Evolutionary conservation across 2,113 vertebrate genomes (phyloP).

Genomic region (Istiophorus platypterus): DNA sequence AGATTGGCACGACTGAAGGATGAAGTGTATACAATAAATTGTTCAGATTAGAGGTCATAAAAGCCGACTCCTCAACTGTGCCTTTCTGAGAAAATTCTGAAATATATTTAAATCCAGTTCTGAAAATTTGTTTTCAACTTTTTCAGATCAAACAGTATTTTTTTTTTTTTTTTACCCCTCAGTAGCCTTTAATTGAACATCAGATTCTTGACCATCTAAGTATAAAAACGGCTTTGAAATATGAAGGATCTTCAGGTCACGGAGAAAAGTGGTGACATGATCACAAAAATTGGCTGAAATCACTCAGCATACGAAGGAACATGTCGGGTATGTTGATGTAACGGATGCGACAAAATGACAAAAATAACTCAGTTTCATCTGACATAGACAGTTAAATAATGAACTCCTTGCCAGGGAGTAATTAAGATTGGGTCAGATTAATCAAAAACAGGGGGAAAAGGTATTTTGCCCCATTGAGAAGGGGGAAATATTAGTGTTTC

Average conservation of each 20-base stretch:
- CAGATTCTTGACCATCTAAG: conserved; percentile 45
- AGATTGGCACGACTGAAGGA: background rate
- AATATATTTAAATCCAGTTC: background rate
- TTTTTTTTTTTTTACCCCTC: background rate
- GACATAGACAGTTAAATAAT: conserved; percentile 17
- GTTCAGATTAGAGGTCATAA: background rate
- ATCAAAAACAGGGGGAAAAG: no score
- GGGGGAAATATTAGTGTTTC: background rate
- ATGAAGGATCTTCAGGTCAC: conserved; percentile 34
- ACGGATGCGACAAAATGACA: conserved; percentile 26
- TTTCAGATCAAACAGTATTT: background rate
- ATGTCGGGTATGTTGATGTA: conserved; percentile 48
- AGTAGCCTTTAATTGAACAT: conserved; percentile 16
- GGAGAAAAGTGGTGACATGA: conserved; percentile 61
- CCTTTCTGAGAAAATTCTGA: background rate
- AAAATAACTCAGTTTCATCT: conserved; percentile 23
- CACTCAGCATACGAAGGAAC: background rate
- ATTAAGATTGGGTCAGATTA: conserved; percentile 17
- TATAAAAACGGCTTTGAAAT: conserved; percentile 22
- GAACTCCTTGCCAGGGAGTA: conserved; percentile 8
- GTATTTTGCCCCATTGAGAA: background rate
- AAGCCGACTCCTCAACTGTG: background rate
- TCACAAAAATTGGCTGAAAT: conserved; percentile 65
- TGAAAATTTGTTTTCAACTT: conserved; percentile 4
- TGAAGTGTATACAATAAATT: background rate